Evolutionary conservation across 1,140 invertebrate species (phyloP).

Genomic region (Dreissena rostriformis): DNA sequence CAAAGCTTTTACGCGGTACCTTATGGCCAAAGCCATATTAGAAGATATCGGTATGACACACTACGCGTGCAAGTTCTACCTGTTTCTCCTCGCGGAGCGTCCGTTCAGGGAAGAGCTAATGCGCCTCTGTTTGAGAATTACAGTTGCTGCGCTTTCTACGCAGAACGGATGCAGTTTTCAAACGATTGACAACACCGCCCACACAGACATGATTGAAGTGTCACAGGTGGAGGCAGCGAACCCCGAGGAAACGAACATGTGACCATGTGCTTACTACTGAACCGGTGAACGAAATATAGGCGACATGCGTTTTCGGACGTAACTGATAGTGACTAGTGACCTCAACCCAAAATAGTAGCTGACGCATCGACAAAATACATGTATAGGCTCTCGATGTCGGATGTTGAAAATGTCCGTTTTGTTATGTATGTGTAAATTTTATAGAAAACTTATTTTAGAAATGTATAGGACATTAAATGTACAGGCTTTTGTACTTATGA

Average conservation of each 20-base stretch:
- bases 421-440: not conserved
- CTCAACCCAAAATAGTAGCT: not conserved
- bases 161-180: not conserved
- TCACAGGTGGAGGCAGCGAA: not conserved
- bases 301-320: not conserved
- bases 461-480: no score
- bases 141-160: not conserved
- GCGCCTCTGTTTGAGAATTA: not conserved
- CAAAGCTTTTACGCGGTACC: slow-evolving; percentile 59
- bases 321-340: not conserved
- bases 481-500: no score
- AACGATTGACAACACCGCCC: slow-evolving; percentile 21
- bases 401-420: not conserved
- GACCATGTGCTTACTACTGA: not conserved
- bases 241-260: slow-evolving; percentile 37
- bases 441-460: not conserved
- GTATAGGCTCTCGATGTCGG: not conserved
- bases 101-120: slow-evolving; percentile 58
- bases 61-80: slow-evolving; percentile 74
- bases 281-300: not conserved
- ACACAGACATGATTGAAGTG: slow-evolving; percentile 29
- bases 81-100: slow-evolving; percentile 66
- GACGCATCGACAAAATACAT: not conserved
- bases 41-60: slow-evolving; percentile 75
- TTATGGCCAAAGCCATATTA: slow-evolving; percentile 62